These are phyloP conservation scores for Leucoraja erinaceus DNA, from an alignment of 2,113 vertebrate genomes.

Conservation along the genomic window DNA sequence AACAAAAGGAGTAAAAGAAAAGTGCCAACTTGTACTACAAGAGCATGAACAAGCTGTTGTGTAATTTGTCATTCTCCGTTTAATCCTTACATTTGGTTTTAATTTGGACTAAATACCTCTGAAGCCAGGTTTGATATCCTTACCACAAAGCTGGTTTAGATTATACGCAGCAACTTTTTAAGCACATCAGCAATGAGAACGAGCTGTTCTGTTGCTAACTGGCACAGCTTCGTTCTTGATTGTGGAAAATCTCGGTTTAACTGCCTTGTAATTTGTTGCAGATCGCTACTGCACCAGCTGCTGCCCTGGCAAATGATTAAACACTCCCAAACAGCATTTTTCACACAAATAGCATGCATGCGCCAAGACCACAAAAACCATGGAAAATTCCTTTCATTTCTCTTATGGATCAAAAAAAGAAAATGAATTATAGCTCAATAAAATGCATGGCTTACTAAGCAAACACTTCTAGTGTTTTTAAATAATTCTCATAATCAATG, in stretches of 20 bases:
- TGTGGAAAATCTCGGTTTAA: conserved; percentile 78
- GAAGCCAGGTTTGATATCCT: conserved; percentile 52
- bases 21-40: conserved; percentile 43
- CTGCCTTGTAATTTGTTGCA: conserved; percentile 72
- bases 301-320: conserved; percentile 70
- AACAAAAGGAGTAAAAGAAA: conserved; percentile 43
- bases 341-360: conserved; percentile 57
- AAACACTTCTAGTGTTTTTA: neutral
- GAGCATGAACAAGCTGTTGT: conserved; percentile 47
- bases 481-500: neutral
- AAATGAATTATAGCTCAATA: conserved; percentile 47
- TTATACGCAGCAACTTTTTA: conserved; percentile 72
- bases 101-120: conserved; percentile 56
- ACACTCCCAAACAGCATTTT: conserved; percentile 53
- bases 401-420: conserved; percentile 43
- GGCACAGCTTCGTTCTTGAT: conserved; percentile 66
- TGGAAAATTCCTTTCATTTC: conserved; percentile 47
- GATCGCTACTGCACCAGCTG: conserved; percentile 68
- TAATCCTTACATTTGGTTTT: conserved; percentile 56
- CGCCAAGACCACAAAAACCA: conserved; percentile 56
- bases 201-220: conserved; percentile 70
- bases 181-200: conserved; percentile 77
- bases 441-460: neutral
- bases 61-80: conserved; percentile 61
- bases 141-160: conserved; percentile 65